phyloP scores from a whole-genome alignment of 2,113 vertebrate species.

The Apteryx owenii region DNA sequence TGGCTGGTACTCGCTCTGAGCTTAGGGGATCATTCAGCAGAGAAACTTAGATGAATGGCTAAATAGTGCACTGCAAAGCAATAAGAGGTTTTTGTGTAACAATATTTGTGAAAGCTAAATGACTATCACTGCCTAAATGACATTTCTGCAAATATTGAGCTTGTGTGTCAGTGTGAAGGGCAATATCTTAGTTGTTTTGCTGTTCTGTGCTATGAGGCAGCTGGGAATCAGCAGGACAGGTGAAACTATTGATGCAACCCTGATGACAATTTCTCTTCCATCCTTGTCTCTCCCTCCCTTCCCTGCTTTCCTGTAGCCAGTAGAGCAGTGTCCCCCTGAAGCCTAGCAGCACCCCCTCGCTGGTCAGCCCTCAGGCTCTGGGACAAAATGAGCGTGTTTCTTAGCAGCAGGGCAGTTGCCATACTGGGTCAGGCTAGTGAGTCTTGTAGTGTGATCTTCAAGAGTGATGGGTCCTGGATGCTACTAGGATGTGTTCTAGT shows the following conservation, averaged over 20 bases:
- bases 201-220: rapidly evolving
- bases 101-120: not conserved
- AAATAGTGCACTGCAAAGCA: not conserved
- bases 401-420: not conserved
- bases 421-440: not conserved
- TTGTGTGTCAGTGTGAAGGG: rapidly evolving
- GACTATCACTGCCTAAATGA: not conserved
- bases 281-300: not conserved
- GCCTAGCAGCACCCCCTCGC: no score
- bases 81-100: not conserved
- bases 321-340: not conserved
- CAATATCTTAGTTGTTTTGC: not conserved
- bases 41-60: not conserved
- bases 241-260: not conserved
- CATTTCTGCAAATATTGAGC: not conserved
- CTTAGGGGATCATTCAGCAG: not conserved
- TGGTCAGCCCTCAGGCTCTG: not conserved
- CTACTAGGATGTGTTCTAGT: not conserved
- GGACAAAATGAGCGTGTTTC: rapidly evolving
- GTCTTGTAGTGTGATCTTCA: not conserved
- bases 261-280: not conserved
- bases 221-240: not conserved
- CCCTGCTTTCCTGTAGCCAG: not conserved
- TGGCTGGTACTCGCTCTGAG: not conserved
- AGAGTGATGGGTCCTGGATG: not conserved